A percentile compares a stretch with the other conserved stretches of the same genome.
Evolutionary conservation across 2,797 vertebrate species (phyloP).

Genomic region (Propithecus perrieri): DNA sequence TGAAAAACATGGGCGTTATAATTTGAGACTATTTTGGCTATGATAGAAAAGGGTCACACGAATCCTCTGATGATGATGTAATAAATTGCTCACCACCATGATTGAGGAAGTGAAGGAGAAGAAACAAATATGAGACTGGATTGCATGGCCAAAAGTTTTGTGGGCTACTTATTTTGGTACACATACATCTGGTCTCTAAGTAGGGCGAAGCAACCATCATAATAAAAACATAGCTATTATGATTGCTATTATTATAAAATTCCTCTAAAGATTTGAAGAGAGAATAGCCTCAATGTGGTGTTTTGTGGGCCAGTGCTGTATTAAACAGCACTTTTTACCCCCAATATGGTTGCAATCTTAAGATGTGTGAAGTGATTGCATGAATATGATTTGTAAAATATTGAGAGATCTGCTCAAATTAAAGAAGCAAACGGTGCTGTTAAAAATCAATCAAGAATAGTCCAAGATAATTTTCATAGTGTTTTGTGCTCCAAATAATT

Average conservation of each 20-base stretch:
- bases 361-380: background rate
- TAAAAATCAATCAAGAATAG: conserved; percentile 57
- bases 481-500: background rate
- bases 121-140: background rate
- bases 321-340: background rate
- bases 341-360: background rate
- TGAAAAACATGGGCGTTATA: conserved; percentile 4
- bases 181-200: background rate
- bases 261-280: background rate
- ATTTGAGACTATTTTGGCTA: background rate
- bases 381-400: background rate
- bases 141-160: background rate
- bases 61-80: background rate
- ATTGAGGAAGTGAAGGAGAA: background rate
- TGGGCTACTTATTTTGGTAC: background rate
- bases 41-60: background rate
- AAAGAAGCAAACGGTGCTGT: background rate
- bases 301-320: background rate
- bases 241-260: background rate
- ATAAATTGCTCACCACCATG: background rate
- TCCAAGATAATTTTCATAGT: conserved; percentile 40
- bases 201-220: background rate
- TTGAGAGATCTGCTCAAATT: background rate
- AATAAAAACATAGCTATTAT: background rate
- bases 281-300: background rate